Conservation (phyloP, 2,888 invertebrate species). For the Salpingus planirostris region DNA sequence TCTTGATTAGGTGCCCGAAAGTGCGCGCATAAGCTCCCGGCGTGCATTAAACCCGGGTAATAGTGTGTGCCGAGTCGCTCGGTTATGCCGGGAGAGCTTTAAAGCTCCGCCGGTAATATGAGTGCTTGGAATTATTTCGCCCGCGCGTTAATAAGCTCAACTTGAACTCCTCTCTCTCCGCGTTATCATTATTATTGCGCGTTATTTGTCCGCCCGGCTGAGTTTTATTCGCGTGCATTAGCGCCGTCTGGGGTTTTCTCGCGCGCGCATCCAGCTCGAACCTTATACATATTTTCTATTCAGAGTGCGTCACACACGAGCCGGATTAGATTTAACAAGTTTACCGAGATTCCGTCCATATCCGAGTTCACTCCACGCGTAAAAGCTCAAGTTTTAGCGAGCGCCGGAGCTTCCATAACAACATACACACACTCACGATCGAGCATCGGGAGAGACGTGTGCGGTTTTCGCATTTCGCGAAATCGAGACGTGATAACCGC, state of each 20-base stretch:
- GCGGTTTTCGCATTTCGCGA: slow-evolving; percentile 22
- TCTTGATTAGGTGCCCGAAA: too few species aligned
- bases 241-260: not conserved
- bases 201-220: too few species aligned
- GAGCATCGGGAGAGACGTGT: slow-evolving; percentile 21
- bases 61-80: too few species aligned
- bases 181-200: too few species aligned
- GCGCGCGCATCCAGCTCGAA: not conserved
- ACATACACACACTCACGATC: slow-evolving; percentile 7
- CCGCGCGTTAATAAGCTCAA: too few species aligned
- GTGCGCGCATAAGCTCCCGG: too few species aligned
- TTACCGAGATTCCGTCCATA: slow-evolving; percentile 27
- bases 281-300: slow-evolving; percentile 20
- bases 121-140: too few species aligned
- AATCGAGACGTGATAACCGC: slow-evolving; percentile 17
- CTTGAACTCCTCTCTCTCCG: too few species aligned
- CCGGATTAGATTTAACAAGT: slow-evolving; percentile 30
- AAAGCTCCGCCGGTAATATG: too few species aligned
- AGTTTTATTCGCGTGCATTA: not conserved
- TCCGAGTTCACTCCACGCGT: slow-evolving; percentile 24
- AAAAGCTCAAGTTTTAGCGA: slow-evolving; percentile 26
- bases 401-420: slow-evolving; percentile 9
- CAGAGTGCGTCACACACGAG: slow-evolving; percentile 20
- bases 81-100: too few species aligned
- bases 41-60: too few species aligned